phyloP scores from a whole-genome alignment of 2,888 invertebrate genomes.

The Orchestes rusci region DNA sequence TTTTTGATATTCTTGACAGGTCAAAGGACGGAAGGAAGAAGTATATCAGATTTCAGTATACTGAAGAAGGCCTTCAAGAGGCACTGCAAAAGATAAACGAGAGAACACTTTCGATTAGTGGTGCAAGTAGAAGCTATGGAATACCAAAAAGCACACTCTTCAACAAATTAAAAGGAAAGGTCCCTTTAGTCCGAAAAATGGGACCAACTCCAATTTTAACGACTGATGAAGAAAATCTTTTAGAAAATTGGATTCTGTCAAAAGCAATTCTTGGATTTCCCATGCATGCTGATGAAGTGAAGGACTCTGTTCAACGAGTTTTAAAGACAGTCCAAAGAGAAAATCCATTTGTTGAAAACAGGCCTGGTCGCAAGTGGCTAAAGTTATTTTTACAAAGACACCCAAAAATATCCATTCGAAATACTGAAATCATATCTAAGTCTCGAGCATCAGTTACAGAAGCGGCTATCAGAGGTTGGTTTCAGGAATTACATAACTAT shows the following conservation, averaged over 20 bases:
- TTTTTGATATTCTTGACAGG: neutral
- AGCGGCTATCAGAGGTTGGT: constrained; percentile 7
- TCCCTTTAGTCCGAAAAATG: constrained; percentile 9
- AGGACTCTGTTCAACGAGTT: constrained; percentile 19
- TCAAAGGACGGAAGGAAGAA: neutral
- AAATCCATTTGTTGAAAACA: constrained; percentile 13
- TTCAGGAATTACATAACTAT: constrained; percentile 14
- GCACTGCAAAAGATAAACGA: neutral
- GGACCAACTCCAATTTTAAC: constrained; percentile 3
- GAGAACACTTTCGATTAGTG: neutral
- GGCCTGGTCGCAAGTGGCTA: constrained; percentile 11
- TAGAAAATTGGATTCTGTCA: constrained; percentile 17
- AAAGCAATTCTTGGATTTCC: constrained; percentile 25
- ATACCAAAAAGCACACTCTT: constrained; percentile 9
- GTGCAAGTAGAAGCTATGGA: constrained; percentile 2
- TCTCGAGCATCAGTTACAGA: constrained; percentile 9
- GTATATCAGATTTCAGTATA: constrained; percentile 5
- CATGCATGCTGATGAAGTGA: constrained; percentile 23
- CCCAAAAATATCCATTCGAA: constrained; percentile 26
- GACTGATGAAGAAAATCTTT: constrained; percentile 1
- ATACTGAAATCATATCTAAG: constrained; percentile 10
- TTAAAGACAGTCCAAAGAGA: constrained; percentile 4
- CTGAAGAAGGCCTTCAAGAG: neutral
- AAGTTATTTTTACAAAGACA: constrained; percentile 29
- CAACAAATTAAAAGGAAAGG: constrained; percentile 8